Conservation (phyloP, 2,113 vertebrate genomes). For the Piaya cayana region DNA sequence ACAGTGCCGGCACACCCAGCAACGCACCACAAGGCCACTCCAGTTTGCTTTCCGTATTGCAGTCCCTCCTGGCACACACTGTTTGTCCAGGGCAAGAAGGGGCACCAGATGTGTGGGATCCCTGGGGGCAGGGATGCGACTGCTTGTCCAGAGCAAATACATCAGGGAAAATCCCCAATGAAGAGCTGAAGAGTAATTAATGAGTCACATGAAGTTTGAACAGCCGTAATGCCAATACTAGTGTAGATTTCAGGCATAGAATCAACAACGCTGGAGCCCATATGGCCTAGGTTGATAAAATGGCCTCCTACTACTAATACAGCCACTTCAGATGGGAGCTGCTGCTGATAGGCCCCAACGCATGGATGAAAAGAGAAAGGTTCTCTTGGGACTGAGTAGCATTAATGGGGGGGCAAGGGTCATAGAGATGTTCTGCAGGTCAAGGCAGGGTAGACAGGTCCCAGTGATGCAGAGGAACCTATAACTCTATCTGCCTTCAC, state of each 20-base stretch:
- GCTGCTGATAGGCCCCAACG: neutral
- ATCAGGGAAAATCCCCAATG: fast-evolving
- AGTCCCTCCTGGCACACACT: neutral
- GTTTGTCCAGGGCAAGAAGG: fast-evolving
- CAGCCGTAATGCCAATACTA: neutral
- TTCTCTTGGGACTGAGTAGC: neutral
- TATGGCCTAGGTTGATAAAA: neutral
- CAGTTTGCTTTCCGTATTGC: neutral
- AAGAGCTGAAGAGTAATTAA: neutral
- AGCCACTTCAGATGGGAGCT: neutral
- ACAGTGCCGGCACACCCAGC: fast-evolving
- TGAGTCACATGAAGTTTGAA: neutral
- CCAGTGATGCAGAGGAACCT: neutral
- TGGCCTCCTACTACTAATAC: neutral
- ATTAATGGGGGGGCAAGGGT: neutral
- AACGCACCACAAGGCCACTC: neutral
- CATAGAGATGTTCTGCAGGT: neutral
- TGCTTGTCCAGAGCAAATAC: neutral
- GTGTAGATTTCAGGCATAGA: neutral
- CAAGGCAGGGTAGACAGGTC: neutral
- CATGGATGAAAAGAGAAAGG: neutral
- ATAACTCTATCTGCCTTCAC: too few species aligned
- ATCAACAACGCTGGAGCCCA: neutral
- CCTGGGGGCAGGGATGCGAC: fast-evolving
- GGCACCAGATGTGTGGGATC: neutral